These are phyloP conservation scores for Lysandra bellargus DNA, from an alignment of 2,888 invertebrate species.

Conservation along the genomic window DNA sequence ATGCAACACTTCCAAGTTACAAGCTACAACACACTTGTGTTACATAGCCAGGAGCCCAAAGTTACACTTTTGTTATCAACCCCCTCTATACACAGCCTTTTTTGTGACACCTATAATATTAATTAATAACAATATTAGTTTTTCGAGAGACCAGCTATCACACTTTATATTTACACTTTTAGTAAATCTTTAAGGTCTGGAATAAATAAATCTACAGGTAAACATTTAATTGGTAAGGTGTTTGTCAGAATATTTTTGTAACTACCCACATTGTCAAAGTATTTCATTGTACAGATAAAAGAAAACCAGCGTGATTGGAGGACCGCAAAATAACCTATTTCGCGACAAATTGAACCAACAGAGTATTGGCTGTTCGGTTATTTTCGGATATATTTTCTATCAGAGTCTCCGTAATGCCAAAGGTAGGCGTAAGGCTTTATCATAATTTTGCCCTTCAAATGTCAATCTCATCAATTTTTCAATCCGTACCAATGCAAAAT, in stretches of 20 bases:
- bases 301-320: neutral
- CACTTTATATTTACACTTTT: neutral
- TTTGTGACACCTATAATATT: neutral
- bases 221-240: neutral
- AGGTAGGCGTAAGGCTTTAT: neutral
- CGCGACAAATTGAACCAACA: neutral
- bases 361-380: neutral
- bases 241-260: neutral
- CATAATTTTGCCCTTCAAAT: neutral
- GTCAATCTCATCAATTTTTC: neutral
- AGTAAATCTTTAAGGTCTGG: neutral
- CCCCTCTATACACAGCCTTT: neutral
- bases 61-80: neutral
- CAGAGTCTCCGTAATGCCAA: neutral
- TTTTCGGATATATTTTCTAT: neutral
- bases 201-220: neutral
- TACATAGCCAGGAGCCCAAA: neutral
- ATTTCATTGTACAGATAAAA: neutral
- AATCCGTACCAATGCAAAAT: neutral
- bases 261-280: neutral
- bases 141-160: neutral
- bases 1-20: neutral
- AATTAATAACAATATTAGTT: neutral
- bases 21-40: neutral
- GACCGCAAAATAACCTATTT: neutral